Evolutionary conservation across 2,113 vertebrate species (phyloP).

Genomic region (Plectropomus leopardus): DNA sequence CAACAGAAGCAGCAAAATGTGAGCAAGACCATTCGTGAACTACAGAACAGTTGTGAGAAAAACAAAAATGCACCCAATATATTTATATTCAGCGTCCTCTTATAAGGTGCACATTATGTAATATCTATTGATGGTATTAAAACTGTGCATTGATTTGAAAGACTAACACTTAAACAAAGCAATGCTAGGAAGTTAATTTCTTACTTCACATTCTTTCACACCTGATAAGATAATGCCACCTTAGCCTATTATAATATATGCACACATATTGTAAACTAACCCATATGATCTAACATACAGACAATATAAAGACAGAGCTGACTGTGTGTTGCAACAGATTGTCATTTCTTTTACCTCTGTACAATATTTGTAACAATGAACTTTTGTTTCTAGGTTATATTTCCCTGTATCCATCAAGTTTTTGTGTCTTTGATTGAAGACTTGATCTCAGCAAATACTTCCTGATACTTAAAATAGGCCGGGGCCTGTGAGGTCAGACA

Average conservation of each 20-base stretch:
- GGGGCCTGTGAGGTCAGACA: not conserved
- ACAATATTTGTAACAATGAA: not conserved
- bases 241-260: too few species aligned
- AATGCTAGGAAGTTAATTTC: not conserved
- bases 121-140: not conserved
- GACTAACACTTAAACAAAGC: not conserved
- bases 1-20: not conserved
- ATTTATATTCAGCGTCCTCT: too few species aligned
- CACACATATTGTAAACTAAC: not conserved
- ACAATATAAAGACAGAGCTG: not conserved
- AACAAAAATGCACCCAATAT: too few species aligned
- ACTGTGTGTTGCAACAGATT: not conserved
- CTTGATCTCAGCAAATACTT: not conserved
- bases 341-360: not conserved
- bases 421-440: not conserved
- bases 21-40: too few species aligned
- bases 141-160: not conserved
- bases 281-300: not conserved
- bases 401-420: not conserved
- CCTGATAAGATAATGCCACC: too few species aligned
- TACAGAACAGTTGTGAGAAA: not conserved
- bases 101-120: not conserved
- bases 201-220: not conserved
- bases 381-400: not conserved
- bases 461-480: conserved; percentile 12